Evolutionary conservation across 2,888 invertebrate species (phyloP), one percentile per base, ranked within the genome.

Genomic region (Drosophila kuntzei): DNA sequence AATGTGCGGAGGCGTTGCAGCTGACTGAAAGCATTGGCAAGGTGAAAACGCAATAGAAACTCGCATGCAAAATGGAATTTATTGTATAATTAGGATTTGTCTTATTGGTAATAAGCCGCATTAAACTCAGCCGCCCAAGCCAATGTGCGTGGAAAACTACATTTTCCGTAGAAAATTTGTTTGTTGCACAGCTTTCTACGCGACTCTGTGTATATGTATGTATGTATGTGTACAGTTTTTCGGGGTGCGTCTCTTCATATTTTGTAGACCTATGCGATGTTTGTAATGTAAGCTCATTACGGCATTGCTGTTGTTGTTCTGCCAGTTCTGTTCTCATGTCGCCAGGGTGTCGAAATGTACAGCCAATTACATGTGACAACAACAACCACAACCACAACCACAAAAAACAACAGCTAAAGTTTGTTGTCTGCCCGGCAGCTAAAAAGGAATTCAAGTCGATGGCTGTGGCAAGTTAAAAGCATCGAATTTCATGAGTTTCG

Each of bases 11-110:
- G 79, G 67, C 68, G 80, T 71, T 60, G 79, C 79, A 79, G 75
- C 70, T 66, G 65, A 83, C 77, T 63, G 66, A 86, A 74, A 71
- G 76, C 76, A 79, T 71, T 65, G 85, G 70, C 63, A 59, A 68
- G 71, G 83, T 83, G 83, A 88, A 88, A 84, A 89, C 79, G 73
- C 70, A 80, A 71, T 69, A 59, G 67, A 80, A 76, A 68, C 60
- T 80, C 71, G 89, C 90, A 88, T 90, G 87, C 88, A 90, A 88
- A 89, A 86, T 84, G 82, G 87, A 89, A 90, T 90, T 90, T 90
- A 90, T 90, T 90, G 89, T 90, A 90, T 90, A 90, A 90, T 90
- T 90, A 90, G 90, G 91, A 90, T 90, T 90, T 89, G 90, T 90
- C 86, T 89, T 88, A 90, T 86, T 88, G 88, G 83, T 89, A 89